Evolutionary conservation across 1,140 invertebrate genomes (phyloP), one percentile per base, ranked within the genome.

Genomic region (Colletes gigas): DNA sequence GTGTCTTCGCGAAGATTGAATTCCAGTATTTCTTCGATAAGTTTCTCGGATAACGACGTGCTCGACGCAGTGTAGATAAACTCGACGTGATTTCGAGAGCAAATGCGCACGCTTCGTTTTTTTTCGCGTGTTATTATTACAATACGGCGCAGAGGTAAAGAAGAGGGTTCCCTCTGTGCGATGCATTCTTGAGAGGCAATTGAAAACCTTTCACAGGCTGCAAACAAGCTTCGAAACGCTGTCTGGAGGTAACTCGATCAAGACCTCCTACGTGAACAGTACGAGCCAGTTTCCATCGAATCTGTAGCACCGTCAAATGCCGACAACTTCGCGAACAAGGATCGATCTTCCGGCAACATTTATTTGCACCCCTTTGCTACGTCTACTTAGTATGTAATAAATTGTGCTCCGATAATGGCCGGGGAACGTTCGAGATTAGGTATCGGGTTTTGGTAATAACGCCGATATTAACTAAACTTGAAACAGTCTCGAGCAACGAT

Each of bases 241-340:
- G n/a, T 67, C 83, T 67, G 68, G 54, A 30, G 71, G 78, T 86
- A 87, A 87, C 81, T 83, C 77, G 81, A 86, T 87, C 82, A 63
- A 83, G 60, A 71, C 55, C 63, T 82, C 62, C 60, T 59, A 15
- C 50, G 72, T 75, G 78, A 83, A 77, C 72, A 82, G 30, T 41
- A 52, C 47, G 71, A 83, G 68, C 54, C 30, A n/a, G 44, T 74
- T 77, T 52, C 60, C 19, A 55, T 17, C 50, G 21, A 14, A 17
- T 47, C 55, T 39, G 30, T 52, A 69, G 59, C 47, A 30, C 59
- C 62, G 55, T 52, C 55, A 50, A 63, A 70, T 79, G 59, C 69
- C 39, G 70, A 44, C n/a, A 57, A 57, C 14, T 19, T 65, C 52
- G n/a, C 55, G 17, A 21, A 72, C 54, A 76, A 41, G 15, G 19